Evolutionary conservation across 1,140 invertebrate species (phyloP), one percentile per base, ranked within the genome.

Genomic region (Anoplophora glabripennis): DNA sequence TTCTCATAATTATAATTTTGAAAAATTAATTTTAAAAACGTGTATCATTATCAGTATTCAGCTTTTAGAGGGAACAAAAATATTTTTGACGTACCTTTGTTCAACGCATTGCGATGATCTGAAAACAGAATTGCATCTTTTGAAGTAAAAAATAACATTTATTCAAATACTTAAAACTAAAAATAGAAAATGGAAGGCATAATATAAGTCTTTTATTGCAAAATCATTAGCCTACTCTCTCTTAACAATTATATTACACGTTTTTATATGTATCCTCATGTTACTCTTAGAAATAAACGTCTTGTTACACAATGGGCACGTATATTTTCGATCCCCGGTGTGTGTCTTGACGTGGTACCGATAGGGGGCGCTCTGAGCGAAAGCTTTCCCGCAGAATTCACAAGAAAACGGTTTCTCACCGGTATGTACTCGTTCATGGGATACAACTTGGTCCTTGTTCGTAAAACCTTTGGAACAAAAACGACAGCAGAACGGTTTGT

Each of bases 291-390:
- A 83, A 40, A 85, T 81, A 65, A 84, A 86, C 0, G 82, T 83
- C 66, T 88, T 84, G 5, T 79, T 75, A 71, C 89, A 92, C 46
- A 83, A 79, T 46, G 77, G 77, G 71, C 89, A 91, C 64, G 81
- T 81, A 71, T 89, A 90, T 0, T 89, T 89, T 61, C 87, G 80
- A 68, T 89, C 86, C 7, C 89, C 89, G 15, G 86, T 89, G 75
- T 91, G 89, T 0, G 65, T 73, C 9, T 72, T 59, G 48, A 70
- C 65, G 53, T 80, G 79, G 4, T 86, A 86, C 21, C 83, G 79
- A 10, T 87, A 71, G 0, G 78, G 77, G 9, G 85, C 86, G 3
- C 88, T 83, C 74, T 92, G 90, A 0, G 87, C 89, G 74, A 94
- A 93, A 7, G 85, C 79, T 70, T 91, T 86, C 9, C 86, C 82